These are phyloP conservation scores for Pteronotus mesoamericanus DNA, from an alignment of 2,797 vertebrate species.

Conservation along the genomic window DNA sequence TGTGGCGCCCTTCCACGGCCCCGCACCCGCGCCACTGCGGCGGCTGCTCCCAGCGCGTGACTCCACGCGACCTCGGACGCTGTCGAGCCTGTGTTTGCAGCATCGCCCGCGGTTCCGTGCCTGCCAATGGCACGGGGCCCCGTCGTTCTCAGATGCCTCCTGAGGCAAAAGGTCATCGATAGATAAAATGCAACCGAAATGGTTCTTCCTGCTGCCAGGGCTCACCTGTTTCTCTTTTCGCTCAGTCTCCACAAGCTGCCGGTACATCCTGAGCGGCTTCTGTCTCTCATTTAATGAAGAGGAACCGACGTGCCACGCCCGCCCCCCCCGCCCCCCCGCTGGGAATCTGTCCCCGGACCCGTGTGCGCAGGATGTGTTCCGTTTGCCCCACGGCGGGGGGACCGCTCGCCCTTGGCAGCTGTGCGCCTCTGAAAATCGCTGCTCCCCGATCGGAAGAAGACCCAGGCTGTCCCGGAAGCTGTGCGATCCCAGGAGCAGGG, in stretches of 20 bases:
- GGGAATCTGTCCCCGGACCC: neutral
- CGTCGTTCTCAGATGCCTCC: slow-evolving; percentile 56
- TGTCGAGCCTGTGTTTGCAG: slow-evolving; percentile 9
- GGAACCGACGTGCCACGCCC: slow-evolving; percentile 50
- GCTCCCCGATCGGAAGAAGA: too few species aligned
- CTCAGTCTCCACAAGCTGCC: slow-evolving; percentile 12
- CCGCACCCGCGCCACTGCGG: too few species aligned
- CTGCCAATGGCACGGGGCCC: neutral
- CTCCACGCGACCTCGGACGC: neutral
- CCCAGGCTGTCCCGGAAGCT: too few species aligned
- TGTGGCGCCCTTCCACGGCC: rapidly evolving
- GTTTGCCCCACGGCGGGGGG: neutral
- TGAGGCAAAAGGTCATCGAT: slow-evolving; percentile 67
- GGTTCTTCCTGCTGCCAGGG: neutral
- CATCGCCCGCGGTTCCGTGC: neutral
- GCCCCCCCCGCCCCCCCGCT: neutral
- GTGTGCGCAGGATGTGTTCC: neutral
- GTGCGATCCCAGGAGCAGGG: rapidly evolving
- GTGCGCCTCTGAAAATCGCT: neutral
- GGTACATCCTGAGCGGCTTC: slow-evolving; percentile 42
- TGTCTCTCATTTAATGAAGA: slow-evolving; percentile 58
- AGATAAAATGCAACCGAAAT: slow-evolving; percentile 41
- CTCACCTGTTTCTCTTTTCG: slow-evolving; percentile 44
- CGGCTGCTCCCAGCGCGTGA: too few species aligned
- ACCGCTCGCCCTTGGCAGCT: neutral